Percentiles rank a stretch among this genome's conserved stretches.
Evolutionary conservation across 2,888 invertebrate genomes (phyloP).

Genomic region (Agonopterix alstromeriana): DNA sequence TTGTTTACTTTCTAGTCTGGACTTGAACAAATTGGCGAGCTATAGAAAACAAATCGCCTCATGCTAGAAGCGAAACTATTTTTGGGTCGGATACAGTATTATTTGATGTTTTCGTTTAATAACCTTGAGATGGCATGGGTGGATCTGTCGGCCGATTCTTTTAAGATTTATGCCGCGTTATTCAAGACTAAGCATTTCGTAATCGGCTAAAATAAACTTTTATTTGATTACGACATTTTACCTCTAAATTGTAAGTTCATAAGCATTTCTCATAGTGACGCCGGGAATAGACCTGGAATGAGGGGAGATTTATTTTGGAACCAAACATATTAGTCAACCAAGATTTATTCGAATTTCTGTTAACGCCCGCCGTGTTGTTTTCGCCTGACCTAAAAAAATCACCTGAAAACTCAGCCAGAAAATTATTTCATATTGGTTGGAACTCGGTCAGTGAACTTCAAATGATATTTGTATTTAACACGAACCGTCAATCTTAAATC

Average conservation of each 20-base stretch:
- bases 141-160: constrained; percentile 54
- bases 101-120: constrained; percentile 45
- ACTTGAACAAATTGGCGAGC: constrained; percentile 32
- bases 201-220: constrained; percentile 70
- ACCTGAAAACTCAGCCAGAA: background rate
- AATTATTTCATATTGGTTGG: constrained; percentile 16
- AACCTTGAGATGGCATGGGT: constrained; percentile 52
- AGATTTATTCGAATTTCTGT: constrained; percentile 27
- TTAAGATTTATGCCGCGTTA: constrained; percentile 49
- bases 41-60: constrained; percentile 37
- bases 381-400: constrained; percentile 3
- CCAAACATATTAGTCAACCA: constrained; percentile 36
- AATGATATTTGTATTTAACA: constrained; percentile 20
- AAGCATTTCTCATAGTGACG: constrained; percentile 26
- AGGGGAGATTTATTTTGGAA: constrained; percentile 64
- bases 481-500: constrained; percentile 32
- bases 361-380: constrained; percentile 12
- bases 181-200: constrained; percentile 59
- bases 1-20: constrained; percentile 25
- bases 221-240: constrained; percentile 67
- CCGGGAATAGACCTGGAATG: constrained; percentile 56
- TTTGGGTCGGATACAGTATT: constrained; percentile 52
- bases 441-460: constrained; percentile 40
- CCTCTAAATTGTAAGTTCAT: constrained; percentile 19
- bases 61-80: constrained; percentile 39